Evolutionary conservation across 2,888 invertebrate species (phyloP).

Genomic region (Andrena marginata): DNA sequence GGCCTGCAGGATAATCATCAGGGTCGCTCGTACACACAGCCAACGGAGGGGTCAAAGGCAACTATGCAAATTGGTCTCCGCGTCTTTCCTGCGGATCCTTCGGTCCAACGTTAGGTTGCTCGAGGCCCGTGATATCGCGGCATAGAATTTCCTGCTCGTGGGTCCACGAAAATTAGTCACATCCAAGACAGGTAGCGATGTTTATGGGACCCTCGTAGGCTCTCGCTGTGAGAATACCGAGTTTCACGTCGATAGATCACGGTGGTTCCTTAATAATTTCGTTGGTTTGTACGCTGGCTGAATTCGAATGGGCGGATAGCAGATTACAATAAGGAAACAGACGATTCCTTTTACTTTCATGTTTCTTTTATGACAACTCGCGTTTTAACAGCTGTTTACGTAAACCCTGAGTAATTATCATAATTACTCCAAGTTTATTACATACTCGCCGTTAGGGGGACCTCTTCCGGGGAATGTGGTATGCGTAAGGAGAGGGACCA

Average conservation of each 20-base stretch:
- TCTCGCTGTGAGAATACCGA: not conserved
- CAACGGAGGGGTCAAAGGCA: constrained; percentile 69
- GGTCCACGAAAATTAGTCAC: constrained; percentile 59
- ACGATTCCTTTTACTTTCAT: constrained; percentile 2
- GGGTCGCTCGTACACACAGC: constrained; percentile 55
- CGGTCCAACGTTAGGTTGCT: constrained; percentile 19
- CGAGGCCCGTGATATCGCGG: constrained; percentile 26
- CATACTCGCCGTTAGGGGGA: not conserved
- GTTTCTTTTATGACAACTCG: not conserved
- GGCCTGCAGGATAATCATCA: constrained; percentile 73
- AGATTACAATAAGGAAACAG: not conserved
- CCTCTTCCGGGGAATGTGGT: constrained; percentile 18
- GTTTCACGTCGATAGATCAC: constrained; percentile 25
- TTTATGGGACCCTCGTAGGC: constrained; percentile 37
- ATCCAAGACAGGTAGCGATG: constrained; percentile 53
- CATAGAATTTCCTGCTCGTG: constrained; percentile 32
- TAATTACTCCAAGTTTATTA: constrained; percentile 6
- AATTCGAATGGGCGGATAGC: constrained; percentile 18
- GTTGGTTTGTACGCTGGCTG: not conserved
- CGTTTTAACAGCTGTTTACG: not conserved
- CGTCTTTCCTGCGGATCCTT: constrained; percentile 24
- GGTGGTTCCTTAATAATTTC: not conserved
- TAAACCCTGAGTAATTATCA: constrained; percentile 11
- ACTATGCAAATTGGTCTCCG: constrained; percentile 72
- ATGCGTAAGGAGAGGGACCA: constrained; percentile 13